Evolutionary conservation across 1,140 invertebrate genomes (phyloP).

Genomic region (Plectrocnemia conspersa): DNA sequence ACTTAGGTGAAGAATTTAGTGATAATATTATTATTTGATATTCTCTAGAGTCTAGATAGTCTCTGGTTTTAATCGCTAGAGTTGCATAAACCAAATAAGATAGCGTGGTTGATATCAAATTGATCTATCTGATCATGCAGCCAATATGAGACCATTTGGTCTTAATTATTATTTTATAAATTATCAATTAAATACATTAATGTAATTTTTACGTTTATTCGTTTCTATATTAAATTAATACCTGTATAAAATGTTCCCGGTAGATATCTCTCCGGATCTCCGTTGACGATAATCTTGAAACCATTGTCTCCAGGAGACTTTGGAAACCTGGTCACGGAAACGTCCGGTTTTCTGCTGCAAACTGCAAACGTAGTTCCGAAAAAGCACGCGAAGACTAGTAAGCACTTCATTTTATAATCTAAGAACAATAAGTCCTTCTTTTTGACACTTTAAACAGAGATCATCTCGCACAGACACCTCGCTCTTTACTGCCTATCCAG

Average conservation of each 20-base stretch:
- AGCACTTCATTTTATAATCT: constrained; percentile 1
- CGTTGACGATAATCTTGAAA: constrained; percentile 71
- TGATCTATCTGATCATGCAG: no score
- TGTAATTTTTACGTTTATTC: no score
- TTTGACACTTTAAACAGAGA: not conserved
- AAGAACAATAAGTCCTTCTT: not conserved
- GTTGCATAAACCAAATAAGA: no score
- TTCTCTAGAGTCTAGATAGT: no score
- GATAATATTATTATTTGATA: no score
- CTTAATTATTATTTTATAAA: no score
- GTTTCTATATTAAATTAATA: no score
- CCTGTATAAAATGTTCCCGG: constrained; percentile 74
- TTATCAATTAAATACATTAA: no score
- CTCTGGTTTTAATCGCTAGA: no score
- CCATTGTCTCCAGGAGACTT: constrained; percentile 72
- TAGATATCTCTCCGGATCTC: constrained; percentile 69
- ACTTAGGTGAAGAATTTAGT: no score
- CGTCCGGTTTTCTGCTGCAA: constrained; percentile 38
- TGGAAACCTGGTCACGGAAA: constrained; percentile 39
- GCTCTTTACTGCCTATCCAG: not conserved
- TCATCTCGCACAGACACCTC: not conserved
- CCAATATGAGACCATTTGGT: no score
- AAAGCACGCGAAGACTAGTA: constrained; percentile 28
- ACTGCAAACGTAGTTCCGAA: constrained; percentile 36
- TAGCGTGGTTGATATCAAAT: no score